Evolutionary conservation across 2,113 vertebrate genomes (phyloP), one percentile per base, ranked within the genome.

Genomic region (Mionectes macconnelli): DNA sequence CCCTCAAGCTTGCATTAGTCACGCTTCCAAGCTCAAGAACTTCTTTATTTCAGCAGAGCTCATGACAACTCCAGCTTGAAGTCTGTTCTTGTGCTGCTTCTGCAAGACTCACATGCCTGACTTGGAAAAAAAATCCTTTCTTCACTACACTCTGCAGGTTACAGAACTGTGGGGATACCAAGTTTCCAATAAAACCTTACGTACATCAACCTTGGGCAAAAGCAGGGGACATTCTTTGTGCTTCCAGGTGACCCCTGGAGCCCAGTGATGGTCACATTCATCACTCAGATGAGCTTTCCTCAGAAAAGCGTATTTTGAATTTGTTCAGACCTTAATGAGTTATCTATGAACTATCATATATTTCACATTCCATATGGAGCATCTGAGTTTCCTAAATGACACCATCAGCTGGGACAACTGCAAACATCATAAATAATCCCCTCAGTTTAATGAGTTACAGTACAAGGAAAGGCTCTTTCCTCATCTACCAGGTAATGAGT

Each of bases 401-500:
- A 90, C 75, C 72, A 53, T 88, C 88, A 92, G 40, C 83, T 45
- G 44, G 52, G 53, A n/a, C 67, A 80, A 42, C 80, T 84, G 83
- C 63, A 95, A 81, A 44, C 45, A 64, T 66, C 8, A 0, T 94
- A 97, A 96, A 95, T 92, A 92, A 95, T 60, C 87, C 74, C 47
- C 47, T 50, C 37, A 27, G 27, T 90, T 89, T 84, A 90, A 94
- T 84, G 86, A 95, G 79, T 59, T 95, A 83, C 52, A 53, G 31
- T 21, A 52, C 0, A 18, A 81, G 79, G 90, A 95, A 70, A 84
- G 62, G 79, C 53, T 92, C 4, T 2, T 59, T 59, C 57, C 57
- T 59, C 57, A 30, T 87, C 78, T 66, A 78, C 35, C 55, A 72
- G 69, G 73, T 82, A 95, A 93, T 93, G 95, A 95, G 64, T 86